Evolutionary conservation across 1,140 invertebrate species (phyloP), one percentile per base, ranked within the genome.

Genomic region (Geopemphigus sp.): DNA sequence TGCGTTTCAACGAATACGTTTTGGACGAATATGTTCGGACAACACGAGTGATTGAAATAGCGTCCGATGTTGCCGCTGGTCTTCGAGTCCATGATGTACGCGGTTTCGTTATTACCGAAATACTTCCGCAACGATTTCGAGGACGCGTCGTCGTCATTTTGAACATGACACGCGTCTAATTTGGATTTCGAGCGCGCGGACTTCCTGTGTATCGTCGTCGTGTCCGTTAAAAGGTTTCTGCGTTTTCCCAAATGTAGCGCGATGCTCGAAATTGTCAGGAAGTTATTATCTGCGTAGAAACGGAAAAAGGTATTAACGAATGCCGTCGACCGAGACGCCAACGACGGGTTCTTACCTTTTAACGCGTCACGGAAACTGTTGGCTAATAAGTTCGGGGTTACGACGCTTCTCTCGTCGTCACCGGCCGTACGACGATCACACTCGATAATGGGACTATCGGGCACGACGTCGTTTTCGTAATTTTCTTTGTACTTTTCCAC

Each of bases 1-100:
- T 98, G 96, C 0, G 96, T 98, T 85, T 98, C 96, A 26, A 98
- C 95, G 86, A 98, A 98, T 8, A 98, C 96, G 87, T 98, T 98
- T 87, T 99, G 97, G 0, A 98, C 96, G 86, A 97, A 98, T 8
- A 97, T 91, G 86, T 98, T 98, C 11, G 97, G 97, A 63, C 89
- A 89, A 84, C 97, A 98, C 0, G 94, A 97, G 85, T 98, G 95
- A 88, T 98, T 98, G 24, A 98, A 89, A 86, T 97, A 98, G 83
- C 96, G 88, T 17, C 96, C 97, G 83, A 99, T 93, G 85, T 98
- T 99, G 82, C 97, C 97, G 66, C 90, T 92, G 73, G 90, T 92
- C 87, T 98, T 98, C 0, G 97, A 96, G 88, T 99, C 96, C 94
- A 99, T 97, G 73, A 98, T 94, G 24, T 61, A 76, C 6, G 66